Percentiles rank a stretch among this genome's conserved stretches.
Conservation (phyloP, 2,888 invertebrate genomes). For the Latrodectus hesperus region DNA sequence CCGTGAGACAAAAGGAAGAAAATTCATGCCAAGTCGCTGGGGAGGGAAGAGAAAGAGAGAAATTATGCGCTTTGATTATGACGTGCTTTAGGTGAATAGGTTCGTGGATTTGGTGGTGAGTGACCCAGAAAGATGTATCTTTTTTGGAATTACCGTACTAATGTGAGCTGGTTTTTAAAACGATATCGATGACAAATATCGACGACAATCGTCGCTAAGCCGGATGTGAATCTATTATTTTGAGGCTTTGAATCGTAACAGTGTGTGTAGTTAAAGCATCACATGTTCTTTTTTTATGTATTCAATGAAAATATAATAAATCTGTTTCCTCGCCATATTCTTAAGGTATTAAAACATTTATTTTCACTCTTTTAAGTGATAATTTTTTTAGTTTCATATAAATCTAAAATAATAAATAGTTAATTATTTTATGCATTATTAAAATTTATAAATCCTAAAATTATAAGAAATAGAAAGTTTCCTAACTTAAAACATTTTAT, state of each 20-base stretch:
- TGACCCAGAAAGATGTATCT: constrained; percentile 49
- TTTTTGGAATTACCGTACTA: constrained; percentile 4
- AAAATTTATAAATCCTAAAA: too few relatives aligned
- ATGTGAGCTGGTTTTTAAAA: constrained; percentile 26
- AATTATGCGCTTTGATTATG: constrained; percentile 36
- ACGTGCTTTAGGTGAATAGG: constrained; percentile 26
- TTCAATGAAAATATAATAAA: too few relatives aligned
- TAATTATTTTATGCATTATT: too few relatives aligned
- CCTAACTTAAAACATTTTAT: too few relatives aligned
- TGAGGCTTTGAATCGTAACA: not conserved
- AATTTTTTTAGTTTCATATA: too few relatives aligned
- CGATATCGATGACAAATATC: constrained; percentile 42
- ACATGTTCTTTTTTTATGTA: not conserved
- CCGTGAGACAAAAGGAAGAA: constrained; percentile 54
- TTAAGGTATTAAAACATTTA: too few relatives aligned
- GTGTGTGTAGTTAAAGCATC: not conserved
- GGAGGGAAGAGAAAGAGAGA: constrained; percentile 3
- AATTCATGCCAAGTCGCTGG: constrained; percentile 1
- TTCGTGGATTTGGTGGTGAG: constrained; percentile 13
- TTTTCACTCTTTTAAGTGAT: too few relatives aligned
- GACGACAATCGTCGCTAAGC: constrained; percentile 17
- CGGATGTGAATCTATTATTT: constrained; percentile 22
- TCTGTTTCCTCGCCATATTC: too few relatives aligned
- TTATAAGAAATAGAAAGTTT: too few relatives aligned
- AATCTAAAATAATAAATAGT: too few relatives aligned